Evolutionary conservation across 2,888 invertebrate genomes (phyloP).

Genomic region (Pammene fasciana): DNA sequence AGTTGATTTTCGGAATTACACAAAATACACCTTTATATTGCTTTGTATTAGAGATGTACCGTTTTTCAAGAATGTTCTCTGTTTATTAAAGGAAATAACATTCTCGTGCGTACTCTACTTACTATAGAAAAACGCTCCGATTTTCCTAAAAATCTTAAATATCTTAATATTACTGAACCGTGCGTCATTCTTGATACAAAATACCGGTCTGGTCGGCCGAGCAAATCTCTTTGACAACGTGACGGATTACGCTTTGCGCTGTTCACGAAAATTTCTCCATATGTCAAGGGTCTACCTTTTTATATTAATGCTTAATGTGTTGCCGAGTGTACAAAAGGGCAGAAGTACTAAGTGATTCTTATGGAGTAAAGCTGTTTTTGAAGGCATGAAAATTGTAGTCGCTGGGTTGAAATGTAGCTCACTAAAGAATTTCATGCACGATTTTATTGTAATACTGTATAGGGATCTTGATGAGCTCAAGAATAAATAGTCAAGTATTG

Average conservation of each 20-base stretch:
- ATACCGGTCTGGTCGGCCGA: conserved; percentile 21
- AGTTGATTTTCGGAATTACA: no score
- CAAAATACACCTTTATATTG: no score
- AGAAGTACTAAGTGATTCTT: neutral
- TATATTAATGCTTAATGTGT: conserved; percentile 20
- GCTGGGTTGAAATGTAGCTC: neutral
- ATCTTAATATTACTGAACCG: neutral
- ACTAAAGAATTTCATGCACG: neutral
- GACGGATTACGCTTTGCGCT: conserved; percentile 25
- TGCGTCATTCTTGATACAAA: conserved; percentile 21
- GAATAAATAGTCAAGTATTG: no score
- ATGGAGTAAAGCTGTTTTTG: neutral
- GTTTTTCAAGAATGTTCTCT: no score
- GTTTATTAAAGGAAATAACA: no score
- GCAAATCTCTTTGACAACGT: conserved; percentile 36
- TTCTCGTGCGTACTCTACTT: no score
- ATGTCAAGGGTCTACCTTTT: conserved; percentile 23
- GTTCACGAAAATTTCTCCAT: conserved; percentile 25
- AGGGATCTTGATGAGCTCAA: neutral
- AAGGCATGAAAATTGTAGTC: neutral
- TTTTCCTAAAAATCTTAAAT: neutral
- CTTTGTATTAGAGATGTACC: no score
- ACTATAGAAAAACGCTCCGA: neutral
- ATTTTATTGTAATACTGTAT: neutral
- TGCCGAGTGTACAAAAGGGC: neutral